phyloP scores from a whole-genome alignment of 2,797 vertebrate species.

The Kryptolebias ocellatus region DNA sequence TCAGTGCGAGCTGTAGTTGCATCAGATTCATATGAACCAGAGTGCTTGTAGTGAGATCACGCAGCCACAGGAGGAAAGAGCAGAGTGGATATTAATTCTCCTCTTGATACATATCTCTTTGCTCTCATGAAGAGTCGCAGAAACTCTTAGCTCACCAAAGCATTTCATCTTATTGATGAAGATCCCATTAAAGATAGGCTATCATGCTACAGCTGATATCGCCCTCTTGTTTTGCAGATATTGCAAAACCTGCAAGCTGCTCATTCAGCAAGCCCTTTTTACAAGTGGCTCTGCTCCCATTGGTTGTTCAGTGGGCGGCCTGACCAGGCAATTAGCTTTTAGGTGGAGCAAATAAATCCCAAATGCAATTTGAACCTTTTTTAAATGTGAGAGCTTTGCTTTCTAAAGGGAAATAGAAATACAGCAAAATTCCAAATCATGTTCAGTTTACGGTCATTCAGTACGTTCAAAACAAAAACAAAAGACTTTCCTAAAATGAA shows the following conservation, averaged over 20 bases:
- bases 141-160: neutral
- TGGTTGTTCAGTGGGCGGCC: neutral
- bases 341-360: neutral
- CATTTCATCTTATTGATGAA: neutral
- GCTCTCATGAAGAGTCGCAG: neutral
- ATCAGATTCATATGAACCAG: neutral
- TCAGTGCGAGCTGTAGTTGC: too few species aligned
- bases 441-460: too few species aligned
- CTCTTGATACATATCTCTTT: neutral
- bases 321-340: neutral
- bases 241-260: neutral
- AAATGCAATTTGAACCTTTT: neutral
- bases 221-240: neutral
- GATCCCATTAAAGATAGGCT: neutral
- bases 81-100: neutral
- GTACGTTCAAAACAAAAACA: too few species aligned
- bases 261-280: neutral
- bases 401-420: too few species aligned
- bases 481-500: too few species aligned
- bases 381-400: too few species aligned
- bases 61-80: neutral
- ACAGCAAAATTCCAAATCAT: too few species aligned
- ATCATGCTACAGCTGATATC: neutral
- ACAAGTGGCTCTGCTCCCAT: neutral
- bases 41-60: neutral